Percentiles rank a stretch among this genome's conserved stretches.
Evolutionary conservation across 2,113 vertebrate species (phyloP).

Genomic region (Shinisaurus crocodilurus): DNA sequence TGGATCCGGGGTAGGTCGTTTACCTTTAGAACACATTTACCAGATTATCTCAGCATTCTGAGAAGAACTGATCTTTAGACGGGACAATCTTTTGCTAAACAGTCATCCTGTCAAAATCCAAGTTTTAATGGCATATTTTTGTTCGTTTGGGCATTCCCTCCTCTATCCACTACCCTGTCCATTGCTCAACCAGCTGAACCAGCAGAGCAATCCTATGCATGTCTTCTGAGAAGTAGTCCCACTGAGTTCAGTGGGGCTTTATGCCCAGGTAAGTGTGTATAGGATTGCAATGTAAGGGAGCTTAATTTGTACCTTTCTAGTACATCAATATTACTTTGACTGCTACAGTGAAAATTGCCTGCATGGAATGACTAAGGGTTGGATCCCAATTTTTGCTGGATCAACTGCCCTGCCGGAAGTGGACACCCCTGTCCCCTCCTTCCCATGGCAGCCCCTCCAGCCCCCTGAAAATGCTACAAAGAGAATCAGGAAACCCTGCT

Average conservation of each 20-base stretch:
- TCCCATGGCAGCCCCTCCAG: too few relatives aligned
- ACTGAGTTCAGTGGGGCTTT: background rate
- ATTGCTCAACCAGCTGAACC: background rate
- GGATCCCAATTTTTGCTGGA: background rate
- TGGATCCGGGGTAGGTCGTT: constrained; percentile 78
- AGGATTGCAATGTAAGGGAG: background rate
- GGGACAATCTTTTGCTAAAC: background rate
- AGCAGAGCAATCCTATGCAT: background rate
- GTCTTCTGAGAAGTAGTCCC: background rate
- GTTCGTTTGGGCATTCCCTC: background rate
- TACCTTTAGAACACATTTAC: constrained; percentile 14
- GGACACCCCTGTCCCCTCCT: too few relatives aligned
- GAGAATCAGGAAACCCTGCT: too few relatives aligned
- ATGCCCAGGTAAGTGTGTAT: background rate
- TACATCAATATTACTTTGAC: background rate
- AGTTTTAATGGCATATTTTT: background rate
- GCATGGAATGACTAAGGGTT: background rate
- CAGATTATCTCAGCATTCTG: background rate
- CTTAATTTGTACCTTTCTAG: background rate
- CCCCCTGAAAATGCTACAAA: too few relatives aligned
- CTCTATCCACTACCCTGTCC: background rate
- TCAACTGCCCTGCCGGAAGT: too few relatives aligned
- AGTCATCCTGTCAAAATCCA: background rate
- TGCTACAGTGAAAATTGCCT: background rate
- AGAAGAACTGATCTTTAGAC: background rate